Conservation (phyloP, 2,888 invertebrate genomes). For the Agrilus biguttatus region DNA sequence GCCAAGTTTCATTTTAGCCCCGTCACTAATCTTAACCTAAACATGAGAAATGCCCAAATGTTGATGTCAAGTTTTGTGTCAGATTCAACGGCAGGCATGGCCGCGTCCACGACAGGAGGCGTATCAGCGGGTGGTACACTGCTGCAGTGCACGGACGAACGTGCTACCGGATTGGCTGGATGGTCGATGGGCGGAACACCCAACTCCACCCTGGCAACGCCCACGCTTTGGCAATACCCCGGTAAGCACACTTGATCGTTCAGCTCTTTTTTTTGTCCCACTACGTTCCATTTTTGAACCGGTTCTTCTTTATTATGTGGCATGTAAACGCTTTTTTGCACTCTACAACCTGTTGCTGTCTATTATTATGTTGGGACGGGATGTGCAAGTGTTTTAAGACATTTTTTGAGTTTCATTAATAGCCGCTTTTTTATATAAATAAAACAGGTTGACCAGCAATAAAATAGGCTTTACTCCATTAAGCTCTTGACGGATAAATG, state of each 20-base stretch:
- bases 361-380: not conserved
- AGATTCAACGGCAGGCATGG: constrained; percentile 40
- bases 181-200: constrained; percentile 38
- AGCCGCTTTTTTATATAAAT: too few species aligned
- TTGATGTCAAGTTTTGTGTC: constrained; percentile 13
- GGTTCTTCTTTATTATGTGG: constrained; percentile 6
- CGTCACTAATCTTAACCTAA: too few species aligned
- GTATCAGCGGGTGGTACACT: constrained; percentile 39
- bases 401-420: too few species aligned
- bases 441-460: too few species aligned
- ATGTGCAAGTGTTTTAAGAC: too few species aligned
- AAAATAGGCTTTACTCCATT: too few species aligned
- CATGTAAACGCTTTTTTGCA: constrained; percentile 2
- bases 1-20: too few species aligned
- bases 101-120: constrained; percentile 54
- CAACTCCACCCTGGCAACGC: constrained; percentile 43
- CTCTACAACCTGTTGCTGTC: constrained; percentile 1
- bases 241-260: constrained; percentile 35
- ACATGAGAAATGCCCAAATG: not conserved
- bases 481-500: too few species aligned
- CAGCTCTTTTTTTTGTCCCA: constrained; percentile 4
- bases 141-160: constrained; percentile 49
- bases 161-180: constrained; percentile 38
- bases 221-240: constrained; percentile 72
- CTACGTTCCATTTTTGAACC: constrained; percentile 8